A percentile compares a stretch with the other conserved stretches of the same genome.
These are phyloP conservation scores for Columba guinea DNA, from an alignment of 2,797 vertebrate species.

Conservation along the genomic window DNA sequence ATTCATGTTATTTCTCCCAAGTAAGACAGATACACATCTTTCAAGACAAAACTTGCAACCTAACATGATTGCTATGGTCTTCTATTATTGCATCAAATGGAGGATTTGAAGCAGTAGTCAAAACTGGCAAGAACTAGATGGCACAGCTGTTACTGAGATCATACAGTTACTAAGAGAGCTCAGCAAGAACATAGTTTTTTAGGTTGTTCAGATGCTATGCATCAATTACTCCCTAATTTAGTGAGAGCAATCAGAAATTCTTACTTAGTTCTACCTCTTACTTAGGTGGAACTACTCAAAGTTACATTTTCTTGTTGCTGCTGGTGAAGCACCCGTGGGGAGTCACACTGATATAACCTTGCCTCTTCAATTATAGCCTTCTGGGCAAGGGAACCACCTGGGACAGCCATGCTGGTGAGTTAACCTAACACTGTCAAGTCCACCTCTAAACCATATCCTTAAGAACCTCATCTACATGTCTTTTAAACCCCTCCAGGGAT, in stretches of 20 bases:
- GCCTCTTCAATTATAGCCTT: neutral
- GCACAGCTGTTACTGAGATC: neutral
- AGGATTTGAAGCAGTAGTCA: neutral
- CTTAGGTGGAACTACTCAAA: neutral
- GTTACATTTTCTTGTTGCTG: neutral
- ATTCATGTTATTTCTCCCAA: neutral
- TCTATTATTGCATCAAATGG: neutral
- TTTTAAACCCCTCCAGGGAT: no score
- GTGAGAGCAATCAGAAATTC: neutral
- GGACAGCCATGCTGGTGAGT: neutral
- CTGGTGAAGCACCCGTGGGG: neutral
- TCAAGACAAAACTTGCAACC: neutral
- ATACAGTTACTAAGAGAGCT: neutral
- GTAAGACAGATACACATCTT: neutral
- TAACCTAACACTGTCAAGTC: no score
- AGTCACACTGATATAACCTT: rapidly evolving
- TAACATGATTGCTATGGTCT: neutral
- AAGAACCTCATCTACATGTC: no score
- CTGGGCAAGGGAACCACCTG: neutral
- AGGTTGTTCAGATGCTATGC: neutral
- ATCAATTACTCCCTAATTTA: neutral
- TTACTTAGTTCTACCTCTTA: neutral
- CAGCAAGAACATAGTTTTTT: neutral
- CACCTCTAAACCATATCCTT: no score
- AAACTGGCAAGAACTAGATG: neutral